Evolutionary conservation across 2,888 invertebrate genomes (phyloP), one percentile per base, ranked within the genome.

Genomic region (Dryadula phaetusa): DNA sequence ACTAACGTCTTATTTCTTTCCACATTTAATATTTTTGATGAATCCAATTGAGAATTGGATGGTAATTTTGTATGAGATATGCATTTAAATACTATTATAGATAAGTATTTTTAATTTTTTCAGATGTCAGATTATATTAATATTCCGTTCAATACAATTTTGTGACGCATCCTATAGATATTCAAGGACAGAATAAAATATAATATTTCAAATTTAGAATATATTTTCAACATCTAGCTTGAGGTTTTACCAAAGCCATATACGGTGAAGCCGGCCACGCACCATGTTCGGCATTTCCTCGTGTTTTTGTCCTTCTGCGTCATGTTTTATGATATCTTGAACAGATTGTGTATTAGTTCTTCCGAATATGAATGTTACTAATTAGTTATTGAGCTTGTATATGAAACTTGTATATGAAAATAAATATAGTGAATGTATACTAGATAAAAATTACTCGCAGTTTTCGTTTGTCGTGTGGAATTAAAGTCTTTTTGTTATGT

Each of bases 221-320:
- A 32, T 7, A 22, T 61, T 66, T 61, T 46, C 34, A 54, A 46
- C 18, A 22, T 32, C 12, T 34, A 62, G 42, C 54, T 20, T 40
- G 37, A 42, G 8, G 56, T 42, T 64, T 56, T 64, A 46, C 61
- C 32, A 42, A 49, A 16, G 3, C 60, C 62, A 58, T 63, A 64
- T 49, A 66, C 28, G 66, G 54, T 7, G 3, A 49, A 63, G 62
- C 37, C 61, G 61, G 56, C 53, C 58, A 64, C 65, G 68, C 47
- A 40, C 72, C 68, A 47, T 63, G 47, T 68, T 63, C 25, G 71
- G 64, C 28, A 68, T 71, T 71, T 72, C 68, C 70, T 60, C 37
- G 56, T 66, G 64, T 67, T 70, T 70, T 63, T 67, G 58, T 62
- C 44, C 49, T 28, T 44, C 42, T 69, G 54, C 56, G 65, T 63